phyloP scores from a whole-genome alignment of 2,113 vertebrate species.

The Trinectes maculatus region DNA sequence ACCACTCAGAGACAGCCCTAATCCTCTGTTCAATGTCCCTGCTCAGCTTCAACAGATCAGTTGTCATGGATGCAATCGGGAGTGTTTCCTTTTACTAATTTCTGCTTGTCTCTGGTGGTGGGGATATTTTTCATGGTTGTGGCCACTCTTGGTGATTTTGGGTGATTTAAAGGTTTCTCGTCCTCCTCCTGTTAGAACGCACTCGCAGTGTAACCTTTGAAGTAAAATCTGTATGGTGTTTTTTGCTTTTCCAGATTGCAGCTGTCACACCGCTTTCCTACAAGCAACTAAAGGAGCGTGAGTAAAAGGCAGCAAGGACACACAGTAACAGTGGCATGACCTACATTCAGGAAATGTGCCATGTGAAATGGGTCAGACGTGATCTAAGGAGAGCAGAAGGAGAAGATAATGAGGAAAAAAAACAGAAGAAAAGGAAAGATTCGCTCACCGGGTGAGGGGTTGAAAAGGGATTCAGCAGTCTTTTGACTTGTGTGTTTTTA shows the following conservation, averaged over 20 bases:
- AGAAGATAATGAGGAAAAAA: constrained; percentile 3
- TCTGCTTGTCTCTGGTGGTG: constrained; percentile 37
- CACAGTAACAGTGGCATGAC: neutral
- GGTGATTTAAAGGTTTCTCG: constrained; percentile 16
- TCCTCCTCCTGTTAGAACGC: neutral
- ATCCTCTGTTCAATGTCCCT: constrained; percentile 14
- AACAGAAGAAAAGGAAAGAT: constrained; percentile 18
- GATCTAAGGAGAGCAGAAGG: constrained; percentile 18
- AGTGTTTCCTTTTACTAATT: constrained; percentile 38
- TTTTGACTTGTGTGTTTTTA: constrained; percentile 22
- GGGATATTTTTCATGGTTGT: constrained; percentile 13
- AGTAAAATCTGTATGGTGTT: constrained; percentile 15
- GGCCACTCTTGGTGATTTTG: constrained; percentile 28
- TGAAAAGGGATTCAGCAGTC: constrained; percentile 37
- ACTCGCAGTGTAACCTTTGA: neutral
- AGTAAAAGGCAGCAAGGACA: constrained; percentile 55
- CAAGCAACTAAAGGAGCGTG: constrained; percentile 74
- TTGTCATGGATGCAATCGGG: constrained; percentile 13
- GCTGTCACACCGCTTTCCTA: constrained; percentile 79
- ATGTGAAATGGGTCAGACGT: constrained; percentile 11
- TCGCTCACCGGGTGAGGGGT: neutral
- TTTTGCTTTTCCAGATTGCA: constrained; percentile 63
- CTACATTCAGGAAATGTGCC: constrained; percentile 33
- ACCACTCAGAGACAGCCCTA: constrained; percentile 18
- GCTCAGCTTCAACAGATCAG: constrained; percentile 40